phyloP scores from a whole-genome alignment of 2,888 invertebrate species.

The Drosophila sordidula region DNA sequence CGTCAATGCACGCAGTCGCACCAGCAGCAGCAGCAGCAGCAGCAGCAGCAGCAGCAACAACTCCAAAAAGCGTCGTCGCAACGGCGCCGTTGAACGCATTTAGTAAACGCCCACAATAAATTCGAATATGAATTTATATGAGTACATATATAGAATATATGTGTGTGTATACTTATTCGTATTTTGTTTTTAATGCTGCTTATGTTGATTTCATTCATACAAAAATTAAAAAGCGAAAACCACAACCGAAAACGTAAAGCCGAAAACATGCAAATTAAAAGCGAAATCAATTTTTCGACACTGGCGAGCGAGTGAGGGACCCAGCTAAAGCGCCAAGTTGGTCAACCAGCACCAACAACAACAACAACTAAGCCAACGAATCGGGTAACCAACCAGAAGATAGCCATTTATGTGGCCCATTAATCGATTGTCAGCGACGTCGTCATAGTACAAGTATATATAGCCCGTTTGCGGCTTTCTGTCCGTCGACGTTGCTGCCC shows the following conservation, averaged over 20 bases:
- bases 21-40: background rate
- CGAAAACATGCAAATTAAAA: constrained; percentile 74
- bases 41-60: constrained; percentile 4
- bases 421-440: constrained; percentile 76
- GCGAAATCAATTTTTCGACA: constrained; percentile 60
- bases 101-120: constrained; percentile 61
- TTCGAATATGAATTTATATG: constrained; percentile 16
- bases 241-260: constrained; percentile 45
- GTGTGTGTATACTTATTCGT: constrained; percentile 19
- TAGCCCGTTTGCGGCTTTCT: constrained; percentile 19
- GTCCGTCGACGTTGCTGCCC: constrained; percentile 27
- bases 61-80: constrained; percentile 56
- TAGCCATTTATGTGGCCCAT: constrained; percentile 77
- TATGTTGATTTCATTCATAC: constrained; percentile 66
- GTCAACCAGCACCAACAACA: constrained; percentile 27
- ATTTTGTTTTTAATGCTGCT: constrained; percentile 38
- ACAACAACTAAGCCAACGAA: constrained; percentile 16
- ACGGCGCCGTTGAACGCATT: constrained; percentile 74
- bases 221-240: constrained; percentile 39
- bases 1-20: constrained; percentile 68
- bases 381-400: constrained; percentile 67
- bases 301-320: constrained; percentile 20
- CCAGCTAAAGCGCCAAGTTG: constrained; percentile 37
- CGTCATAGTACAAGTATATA: constrained; percentile 52
- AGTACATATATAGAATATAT: constrained; percentile 4